These are phyloP conservation scores for Tiliacea citrago DNA, from an alignment of 2,888 invertebrate species.

Conservation along the genomic window DNA sequence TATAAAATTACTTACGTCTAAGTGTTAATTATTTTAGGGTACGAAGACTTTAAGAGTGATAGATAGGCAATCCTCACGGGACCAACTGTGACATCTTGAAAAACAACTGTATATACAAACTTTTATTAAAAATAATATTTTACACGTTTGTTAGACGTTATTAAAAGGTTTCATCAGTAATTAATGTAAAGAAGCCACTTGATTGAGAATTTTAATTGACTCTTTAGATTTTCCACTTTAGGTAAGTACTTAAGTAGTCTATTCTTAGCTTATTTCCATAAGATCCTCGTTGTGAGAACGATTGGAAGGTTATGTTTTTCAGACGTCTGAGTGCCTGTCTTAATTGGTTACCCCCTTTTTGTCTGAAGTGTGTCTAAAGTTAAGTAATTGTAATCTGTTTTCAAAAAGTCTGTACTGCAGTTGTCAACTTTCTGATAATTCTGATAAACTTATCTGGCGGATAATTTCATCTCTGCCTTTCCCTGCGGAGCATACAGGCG, in stretches of 20 bases:
- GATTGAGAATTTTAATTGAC: conserved; percentile 28
- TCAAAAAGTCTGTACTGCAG: background rate
- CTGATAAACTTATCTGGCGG: background rate
- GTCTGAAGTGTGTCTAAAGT: background rate
- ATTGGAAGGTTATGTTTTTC: background rate
- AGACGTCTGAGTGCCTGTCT: background rate
- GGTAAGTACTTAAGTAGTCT: background rate
- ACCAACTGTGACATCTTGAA: too few relatives aligned
- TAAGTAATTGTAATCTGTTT: too few relatives aligned
- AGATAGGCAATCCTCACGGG: too few relatives aligned
- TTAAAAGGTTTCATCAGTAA: background rate
- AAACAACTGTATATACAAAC: too few relatives aligned
- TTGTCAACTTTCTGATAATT: background rate
- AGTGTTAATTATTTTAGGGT: too few relatives aligned
- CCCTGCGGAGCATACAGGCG: too few relatives aligned
- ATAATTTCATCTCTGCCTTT: background rate
- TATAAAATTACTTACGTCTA: too few relatives aligned
- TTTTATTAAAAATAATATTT: too few relatives aligned
- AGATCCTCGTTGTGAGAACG: background rate
- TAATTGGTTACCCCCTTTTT: background rate
- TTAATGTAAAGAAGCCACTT: conserved; percentile 9
- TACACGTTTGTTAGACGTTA: background rate
- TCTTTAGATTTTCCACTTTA: conserved; percentile 10
- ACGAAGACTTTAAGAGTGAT: too few relatives aligned
- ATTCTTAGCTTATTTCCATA: conserved; percentile 1